Percentiles rank a stretch among this genome's conserved stretches.
Evolutionary conservation across 2,113 vertebrate species (phyloP).

Genomic region (Spilogale gracilis): DNA sequence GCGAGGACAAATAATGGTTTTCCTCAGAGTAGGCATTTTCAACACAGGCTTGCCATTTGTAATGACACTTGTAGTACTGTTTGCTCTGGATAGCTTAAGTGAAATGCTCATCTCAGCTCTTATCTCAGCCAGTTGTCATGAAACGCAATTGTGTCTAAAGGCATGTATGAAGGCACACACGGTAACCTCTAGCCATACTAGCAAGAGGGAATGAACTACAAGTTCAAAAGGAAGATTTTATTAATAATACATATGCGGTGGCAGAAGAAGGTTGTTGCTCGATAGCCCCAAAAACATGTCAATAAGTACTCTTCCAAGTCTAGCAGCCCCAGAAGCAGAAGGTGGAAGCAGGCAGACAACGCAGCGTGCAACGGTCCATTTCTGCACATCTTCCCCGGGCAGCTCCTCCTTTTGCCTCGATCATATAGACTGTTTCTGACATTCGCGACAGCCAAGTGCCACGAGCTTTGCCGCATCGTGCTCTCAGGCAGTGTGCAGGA

Average conservation of each 20-base stretch:
- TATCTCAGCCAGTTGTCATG: background rate
- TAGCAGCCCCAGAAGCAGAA: background rate
- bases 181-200: background rate
- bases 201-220: background rate
- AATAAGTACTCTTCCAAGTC: background rate
- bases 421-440: background rate
- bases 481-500: background rate
- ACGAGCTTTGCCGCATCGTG: background rate
- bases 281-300: background rate
- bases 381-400: background rate
- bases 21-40: background rate
- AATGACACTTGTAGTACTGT: background rate
- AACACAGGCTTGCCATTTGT: background rate
- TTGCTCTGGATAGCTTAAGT: background rate
- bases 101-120: background rate
- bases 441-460: background rate
- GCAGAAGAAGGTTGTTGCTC: background rate
- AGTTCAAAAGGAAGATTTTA: background rate
- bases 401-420: conserved; percentile 54
- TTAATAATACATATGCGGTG: conserved; percentile 69
- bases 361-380: conserved; percentile 18
- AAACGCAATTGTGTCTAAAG: background rate
- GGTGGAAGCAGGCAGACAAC: background rate
- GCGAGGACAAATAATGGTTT: background rate
- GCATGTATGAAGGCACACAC: background rate